Evolutionary conservation across 2,888 invertebrate species (phyloP), one percentile per base, ranked within the genome.

Genomic region (Eupithecia exiguata): DNA sequence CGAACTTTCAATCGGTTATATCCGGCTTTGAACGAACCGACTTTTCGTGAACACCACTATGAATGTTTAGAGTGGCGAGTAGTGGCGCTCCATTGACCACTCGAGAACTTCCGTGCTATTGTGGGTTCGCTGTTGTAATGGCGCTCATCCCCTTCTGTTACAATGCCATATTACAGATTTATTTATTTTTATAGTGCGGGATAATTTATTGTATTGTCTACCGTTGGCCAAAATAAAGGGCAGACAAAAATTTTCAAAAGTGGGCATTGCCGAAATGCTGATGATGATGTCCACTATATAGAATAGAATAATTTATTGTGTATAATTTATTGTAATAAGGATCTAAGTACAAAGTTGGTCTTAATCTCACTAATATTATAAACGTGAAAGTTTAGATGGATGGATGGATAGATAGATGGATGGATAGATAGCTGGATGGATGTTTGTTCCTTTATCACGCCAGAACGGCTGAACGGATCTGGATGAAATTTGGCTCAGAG

Each of bases 1-100:
- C 53, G 21, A 10, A 21, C 53, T 53, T 21, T 12, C 21, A 53
- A 12, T 53, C 10, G 5, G 4, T n/a, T 10, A 21, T 49, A 49
- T 53, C 53, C 70, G 75, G 65, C 65, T 61, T 68, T 73, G 40
- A n/a, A 53, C 9, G n/a, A 30, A 46, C 63, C 35, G 12, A 5
- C 21, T 18, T 58, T 49, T 30, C 1, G 63, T 7, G 18, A 10
- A 35, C 69, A 73, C 3, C 71, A 69, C 73, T 71, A 69, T 69
- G 73, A 74, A 76, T 76, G 78, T 80, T 76, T 78, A 77, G 78
- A 80, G 79, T 77, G 78, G 81, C 73, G 78, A 79, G 83, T 84
- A 83, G 84, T 84, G 84, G 84, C 86, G 84, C 84, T 84, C 86
- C 87, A 87, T 88, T 91, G 91, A 90, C 89, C 92, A 91, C 84